Conservation (phyloP, 2,113 vertebrate genomes). For the Gasterosteus nipponicus region DNA sequence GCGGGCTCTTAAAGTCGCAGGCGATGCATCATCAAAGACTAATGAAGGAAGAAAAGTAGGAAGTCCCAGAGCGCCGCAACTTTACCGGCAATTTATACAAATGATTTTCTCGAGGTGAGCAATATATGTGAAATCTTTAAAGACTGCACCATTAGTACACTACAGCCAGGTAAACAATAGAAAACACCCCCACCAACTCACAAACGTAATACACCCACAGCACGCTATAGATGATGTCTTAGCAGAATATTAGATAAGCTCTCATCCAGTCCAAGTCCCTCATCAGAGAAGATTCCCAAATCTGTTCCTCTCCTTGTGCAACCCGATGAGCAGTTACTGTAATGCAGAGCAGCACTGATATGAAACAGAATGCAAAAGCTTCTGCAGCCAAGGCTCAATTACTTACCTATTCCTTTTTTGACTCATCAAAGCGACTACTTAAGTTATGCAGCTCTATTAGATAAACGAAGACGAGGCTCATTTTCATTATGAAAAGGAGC, state of each 20-base stretch:
- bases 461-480: constrained; percentile 55
- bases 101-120: constrained; percentile 24
- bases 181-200: not conserved
- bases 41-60: constrained; percentile 48
- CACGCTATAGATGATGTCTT: not conserved
- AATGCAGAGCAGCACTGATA: constrained; percentile 49
- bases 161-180: constrained; percentile 26
- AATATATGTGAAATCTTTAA: constrained; percentile 38
- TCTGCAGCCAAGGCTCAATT: constrained; percentile 60
- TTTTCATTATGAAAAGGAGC: constrained; percentile 61
- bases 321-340: constrained; percentile 44
- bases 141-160: constrained; percentile 34
- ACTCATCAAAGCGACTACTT: constrained; percentile 72
- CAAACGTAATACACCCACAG: not conserved
- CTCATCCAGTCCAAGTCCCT: constrained; percentile 15
- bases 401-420: constrained; percentile 64
- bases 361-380: constrained; percentile 62
- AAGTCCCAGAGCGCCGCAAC: constrained; percentile 28
- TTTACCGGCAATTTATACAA: constrained; percentile 47
- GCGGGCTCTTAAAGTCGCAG: constrained; percentile 50
- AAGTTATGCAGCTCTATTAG: constrained; percentile 62
- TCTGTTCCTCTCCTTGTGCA: constrained; percentile 44
- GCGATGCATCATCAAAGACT: constrained; percentile 64
- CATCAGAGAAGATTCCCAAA: constrained; percentile 35
- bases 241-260: constrained; percentile 29